Evolutionary conservation across 2,113 vertebrate genomes (phyloP).

Genomic region (Salminus brasiliensis): DNA sequence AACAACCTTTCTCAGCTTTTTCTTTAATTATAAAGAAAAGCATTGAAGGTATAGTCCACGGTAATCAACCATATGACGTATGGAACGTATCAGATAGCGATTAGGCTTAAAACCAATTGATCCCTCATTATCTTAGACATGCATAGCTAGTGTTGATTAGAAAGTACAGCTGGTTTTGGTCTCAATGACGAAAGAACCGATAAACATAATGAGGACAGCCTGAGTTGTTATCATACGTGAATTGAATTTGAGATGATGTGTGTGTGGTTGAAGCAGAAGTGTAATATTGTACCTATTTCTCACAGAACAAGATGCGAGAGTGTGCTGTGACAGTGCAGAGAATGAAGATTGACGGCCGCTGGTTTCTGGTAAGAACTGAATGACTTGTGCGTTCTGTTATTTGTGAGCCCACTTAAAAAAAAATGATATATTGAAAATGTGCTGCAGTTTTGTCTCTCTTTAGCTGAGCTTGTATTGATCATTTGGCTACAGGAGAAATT

Average conservation of each 20-base stretch:
- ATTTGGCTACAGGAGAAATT: too few relatives aligned
- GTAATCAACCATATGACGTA: background rate
- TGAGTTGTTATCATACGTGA: background rate
- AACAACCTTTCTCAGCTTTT: background rate
- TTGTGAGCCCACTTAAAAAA: too few relatives aligned
- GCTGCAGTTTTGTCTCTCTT: too few relatives aligned
- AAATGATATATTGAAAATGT: too few relatives aligned
- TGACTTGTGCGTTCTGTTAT: too few relatives aligned
- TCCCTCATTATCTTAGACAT: too few relatives aligned
- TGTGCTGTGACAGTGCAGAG: constrained; percentile 69
- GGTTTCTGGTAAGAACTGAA: constrained; percentile 76
- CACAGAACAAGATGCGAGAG: constrained; percentile 80
- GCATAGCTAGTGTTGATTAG: background rate
- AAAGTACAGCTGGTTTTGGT: background rate
- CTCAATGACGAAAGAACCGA: background rate
- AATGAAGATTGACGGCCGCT: constrained; percentile 74
- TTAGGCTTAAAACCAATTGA: too few relatives aligned
- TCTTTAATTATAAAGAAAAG: background rate
- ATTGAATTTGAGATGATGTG: background rate
- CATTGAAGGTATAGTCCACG: background rate
- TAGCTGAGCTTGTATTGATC: too few relatives aligned
- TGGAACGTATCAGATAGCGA: background rate
- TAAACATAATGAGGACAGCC: background rate
- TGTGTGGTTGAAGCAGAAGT: background rate
- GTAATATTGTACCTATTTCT: constrained; percentile 25